Evolutionary conservation across 37 sponge, comb jelly and placozoan genomes (phyloP).

Genomic region (Halisarca cf. caerulea): DNA sequence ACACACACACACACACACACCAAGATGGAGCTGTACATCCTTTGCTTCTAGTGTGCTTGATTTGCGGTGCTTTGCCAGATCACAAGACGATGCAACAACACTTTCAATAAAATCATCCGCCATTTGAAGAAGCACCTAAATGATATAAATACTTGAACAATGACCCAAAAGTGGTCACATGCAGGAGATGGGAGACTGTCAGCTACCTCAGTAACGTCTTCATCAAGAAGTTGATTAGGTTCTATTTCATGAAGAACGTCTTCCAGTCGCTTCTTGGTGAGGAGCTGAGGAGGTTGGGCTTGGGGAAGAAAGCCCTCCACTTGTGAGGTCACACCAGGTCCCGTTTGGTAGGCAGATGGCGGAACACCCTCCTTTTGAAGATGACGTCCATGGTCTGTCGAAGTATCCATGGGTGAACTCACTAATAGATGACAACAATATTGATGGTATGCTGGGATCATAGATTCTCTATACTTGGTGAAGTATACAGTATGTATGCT

Average conservation of each 20-base stretch:
- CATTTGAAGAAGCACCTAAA: slow-evolving; percentile 80
- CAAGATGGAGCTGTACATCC: slow-evolving; percentile 80
- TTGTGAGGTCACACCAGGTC: no score
- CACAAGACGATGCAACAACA: slow-evolving; percentile 82
- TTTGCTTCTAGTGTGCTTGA: slow-evolving; percentile 77
- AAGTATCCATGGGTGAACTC: no score
- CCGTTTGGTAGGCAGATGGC: no score
- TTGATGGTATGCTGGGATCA: no score
- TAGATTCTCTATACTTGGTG: no score
- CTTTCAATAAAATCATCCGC: slow-evolving; percentile 95
- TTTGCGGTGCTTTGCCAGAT: slow-evolving; percentile 89
- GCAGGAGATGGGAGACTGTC: no score
- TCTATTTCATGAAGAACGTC: slow-evolving; percentile 85
- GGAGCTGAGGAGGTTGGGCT: slow-evolving; percentile 23
- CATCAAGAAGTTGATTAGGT: slow-evolving; percentile 85
- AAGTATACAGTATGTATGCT: no score
- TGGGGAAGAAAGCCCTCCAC: no score
- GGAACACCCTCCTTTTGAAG: no score
- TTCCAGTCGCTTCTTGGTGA: slow-evolving; percentile 67
- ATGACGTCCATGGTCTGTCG: no score
- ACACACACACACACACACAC: slow-evolving; percentile 13
- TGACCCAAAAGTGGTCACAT: no score
- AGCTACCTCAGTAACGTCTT: slow-evolving; percentile 89
- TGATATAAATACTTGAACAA: neutral
- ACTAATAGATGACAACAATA: no score